A percentile compares a stretch with the other conserved stretches of the same genome.
These are phyloP conservation scores for Dryobates pubescens DNA, from an alignment of 2,797 vertebrate genomes.

Conservation along the genomic window DNA sequence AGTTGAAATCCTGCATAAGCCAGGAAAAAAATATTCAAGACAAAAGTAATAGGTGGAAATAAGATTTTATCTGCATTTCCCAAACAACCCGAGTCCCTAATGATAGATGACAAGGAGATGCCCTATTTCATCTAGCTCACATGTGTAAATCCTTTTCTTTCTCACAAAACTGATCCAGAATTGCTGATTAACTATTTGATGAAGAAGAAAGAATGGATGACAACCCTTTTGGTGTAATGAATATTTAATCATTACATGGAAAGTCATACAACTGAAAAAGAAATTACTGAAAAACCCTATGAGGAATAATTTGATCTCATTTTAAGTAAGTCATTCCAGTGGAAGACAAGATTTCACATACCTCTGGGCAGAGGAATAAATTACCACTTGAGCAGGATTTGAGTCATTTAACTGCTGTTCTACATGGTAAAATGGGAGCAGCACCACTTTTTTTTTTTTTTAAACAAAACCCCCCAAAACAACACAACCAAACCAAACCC, in stretches of 20 bases:
- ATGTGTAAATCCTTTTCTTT: background rate
- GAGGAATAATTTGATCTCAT: background rate
- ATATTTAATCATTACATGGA: slow-evolving; percentile 6
- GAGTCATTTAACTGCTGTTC: background rate
- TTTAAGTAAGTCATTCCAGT: background rate
- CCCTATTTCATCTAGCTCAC: background rate
- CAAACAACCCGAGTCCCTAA: background rate
- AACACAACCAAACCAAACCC: background rate
- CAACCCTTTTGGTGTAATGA: background rate
- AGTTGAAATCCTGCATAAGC: background rate
- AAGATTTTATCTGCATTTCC: background rate
- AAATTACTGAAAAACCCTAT: background rate
- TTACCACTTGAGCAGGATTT: background rate
- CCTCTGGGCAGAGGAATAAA: slow-evolving; percentile 21
- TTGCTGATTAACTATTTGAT: background rate
- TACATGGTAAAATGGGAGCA: background rate
- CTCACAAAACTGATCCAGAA: background rate
- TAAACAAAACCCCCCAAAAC: too few species aligned
- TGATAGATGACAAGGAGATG: background rate
- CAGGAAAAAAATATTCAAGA: background rate
- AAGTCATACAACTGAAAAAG: background rate
- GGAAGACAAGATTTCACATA: background rate
- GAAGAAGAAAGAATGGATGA: background rate
- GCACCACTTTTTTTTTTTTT: background rate
- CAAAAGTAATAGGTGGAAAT: background rate